Percentiles rank a stretch among this genome's conserved stretches.
These are phyloP conservation scores for Diplosoma virens DNA, from an alignment of 23 tunicate species.

Conservation along the genomic window DNA sequence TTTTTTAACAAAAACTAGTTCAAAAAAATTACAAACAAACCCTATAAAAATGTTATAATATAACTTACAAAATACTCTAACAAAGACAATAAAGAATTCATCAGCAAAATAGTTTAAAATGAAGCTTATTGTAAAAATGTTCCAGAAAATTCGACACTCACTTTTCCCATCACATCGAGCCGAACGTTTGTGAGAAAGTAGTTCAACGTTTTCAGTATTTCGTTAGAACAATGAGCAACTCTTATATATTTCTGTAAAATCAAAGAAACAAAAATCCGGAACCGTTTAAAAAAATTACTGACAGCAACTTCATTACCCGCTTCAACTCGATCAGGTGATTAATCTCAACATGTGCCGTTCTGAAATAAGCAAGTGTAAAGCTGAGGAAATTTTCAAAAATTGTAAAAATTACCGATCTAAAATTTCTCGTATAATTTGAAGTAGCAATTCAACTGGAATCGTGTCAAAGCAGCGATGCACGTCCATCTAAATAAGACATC, in stretches of 20 bases:
- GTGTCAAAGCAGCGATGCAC: conserved; percentile 41
- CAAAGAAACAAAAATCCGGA: background rate
- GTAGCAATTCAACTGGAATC: conserved; percentile 23
- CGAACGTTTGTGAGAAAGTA: background rate
- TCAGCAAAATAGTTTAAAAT: too few relatives aligned
- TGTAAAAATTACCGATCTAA: conserved; percentile 17
- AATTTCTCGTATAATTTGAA: conserved; percentile 20
- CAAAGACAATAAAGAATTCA: too few relatives aligned
- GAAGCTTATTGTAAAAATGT: too few relatives aligned
- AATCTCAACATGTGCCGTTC: background rate
- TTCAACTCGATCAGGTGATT: background rate
- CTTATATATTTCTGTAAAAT: background rate
- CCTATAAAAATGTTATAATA: too few relatives aligned
- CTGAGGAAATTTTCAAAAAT: background rate
- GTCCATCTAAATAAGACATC: conserved; percentile 18
- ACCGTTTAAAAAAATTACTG: background rate
- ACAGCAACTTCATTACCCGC: background rate
- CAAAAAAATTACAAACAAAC: too few relatives aligned
- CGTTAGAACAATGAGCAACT: background rate
- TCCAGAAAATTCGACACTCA: background rate
- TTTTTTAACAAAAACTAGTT: too few relatives aligned
- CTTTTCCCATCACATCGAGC: conserved; percentile 6
- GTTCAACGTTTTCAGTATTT: background rate
- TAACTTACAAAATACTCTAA: too few relatives aligned
- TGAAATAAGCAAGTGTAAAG: background rate